phyloP scores from a whole-genome alignment of 2,113 vertebrate species.

The Seriola dumerili region DNA sequence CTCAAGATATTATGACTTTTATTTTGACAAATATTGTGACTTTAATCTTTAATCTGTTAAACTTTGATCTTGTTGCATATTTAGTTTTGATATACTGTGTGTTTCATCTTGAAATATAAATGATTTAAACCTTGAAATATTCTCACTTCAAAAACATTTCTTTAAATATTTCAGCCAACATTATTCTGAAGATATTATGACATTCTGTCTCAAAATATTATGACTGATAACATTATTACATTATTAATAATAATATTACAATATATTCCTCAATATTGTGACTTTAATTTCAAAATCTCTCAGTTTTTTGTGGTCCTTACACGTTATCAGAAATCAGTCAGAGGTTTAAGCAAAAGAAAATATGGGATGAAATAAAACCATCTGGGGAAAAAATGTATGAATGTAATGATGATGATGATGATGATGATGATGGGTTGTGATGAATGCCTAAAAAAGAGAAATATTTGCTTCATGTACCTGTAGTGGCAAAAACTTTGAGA shows the following conservation, averaged over 20 bases:
- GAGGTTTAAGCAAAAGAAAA: not conserved
- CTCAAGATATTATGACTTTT: too few species aligned
- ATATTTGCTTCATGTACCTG: slow-evolving; percentile 79
- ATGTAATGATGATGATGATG: slow-evolving; percentile 4
- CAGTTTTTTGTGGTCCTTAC: not conserved
- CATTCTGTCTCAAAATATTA: not conserved
- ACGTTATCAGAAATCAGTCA: slow-evolving; percentile 4
- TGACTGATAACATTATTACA: too few species aligned
- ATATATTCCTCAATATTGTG: not conserved
- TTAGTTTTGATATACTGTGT: too few species aligned
- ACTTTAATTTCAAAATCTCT: not conserved
- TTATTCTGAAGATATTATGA: too few species aligned
- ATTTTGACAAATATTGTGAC: too few species aligned
- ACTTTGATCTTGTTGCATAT: too few species aligned
- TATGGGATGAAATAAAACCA: slow-evolving; percentile 11
- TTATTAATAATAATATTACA: too few species aligned
- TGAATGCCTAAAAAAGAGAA: slow-evolving; percentile 44
- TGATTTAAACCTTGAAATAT: too few species aligned
- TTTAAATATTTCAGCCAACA: too few species aligned
- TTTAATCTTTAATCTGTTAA: too few species aligned
- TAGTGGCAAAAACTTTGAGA: slow-evolving; percentile 70
- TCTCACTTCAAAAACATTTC: too few species aligned
- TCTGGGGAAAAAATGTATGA: slow-evolving; percentile 16
- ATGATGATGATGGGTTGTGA: slow-evolving; percentile 26
- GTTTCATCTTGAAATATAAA: too few species aligned